These are phyloP conservation scores for Rotaria magnacalcarata DNA, from an alignment of 2,888 invertebrate species.

Conservation along the genomic window DNA sequence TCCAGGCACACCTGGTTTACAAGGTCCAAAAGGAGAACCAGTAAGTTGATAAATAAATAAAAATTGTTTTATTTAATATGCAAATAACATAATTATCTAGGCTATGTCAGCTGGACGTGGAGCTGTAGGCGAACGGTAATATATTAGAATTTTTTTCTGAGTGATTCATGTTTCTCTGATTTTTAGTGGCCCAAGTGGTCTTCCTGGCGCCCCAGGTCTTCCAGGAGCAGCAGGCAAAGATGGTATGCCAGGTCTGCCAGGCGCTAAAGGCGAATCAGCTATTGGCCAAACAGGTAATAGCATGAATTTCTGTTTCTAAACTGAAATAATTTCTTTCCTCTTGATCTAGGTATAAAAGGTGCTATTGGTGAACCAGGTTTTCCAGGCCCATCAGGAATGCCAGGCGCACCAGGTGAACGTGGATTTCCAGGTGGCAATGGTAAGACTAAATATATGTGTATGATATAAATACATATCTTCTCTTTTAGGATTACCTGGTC, in stretches of 20 bases:
- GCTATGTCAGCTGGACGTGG: background rate
- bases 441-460: background rate
- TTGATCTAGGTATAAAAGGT: slow-evolving; percentile 41
- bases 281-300: slow-evolving; percentile 48
- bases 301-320: background rate
- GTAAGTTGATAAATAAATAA: background rate
- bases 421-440: slow-evolving; percentile 39
- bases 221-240: slow-evolving; percentile 47
- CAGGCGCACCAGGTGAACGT: slow-evolving; percentile 37
- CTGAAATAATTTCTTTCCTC: background rate
- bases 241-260: slow-evolving; percentile 49
- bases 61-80: background rate
- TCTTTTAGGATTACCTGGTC: background rate
- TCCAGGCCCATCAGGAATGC: slow-evolving; percentile 20
- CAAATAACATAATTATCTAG: background rate
- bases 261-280: slow-evolving; percentile 48
- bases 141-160: background rate
- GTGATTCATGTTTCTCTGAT: background rate
- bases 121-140: background rate
- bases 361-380: slow-evolving; percentile 42
- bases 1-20: slow-evolving; percentile 50
- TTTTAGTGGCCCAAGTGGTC: slow-evolving; percentile 35
- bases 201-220: slow-evolving; percentile 47
- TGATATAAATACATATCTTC: background rate
- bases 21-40: slow-evolving; percentile 46